A percentile compares a stretch with the other conserved stretches of the same genome.
Evolutionary conservation across 2,888 invertebrate species (phyloP).

Genomic region (Dynastes grantii): DNA sequence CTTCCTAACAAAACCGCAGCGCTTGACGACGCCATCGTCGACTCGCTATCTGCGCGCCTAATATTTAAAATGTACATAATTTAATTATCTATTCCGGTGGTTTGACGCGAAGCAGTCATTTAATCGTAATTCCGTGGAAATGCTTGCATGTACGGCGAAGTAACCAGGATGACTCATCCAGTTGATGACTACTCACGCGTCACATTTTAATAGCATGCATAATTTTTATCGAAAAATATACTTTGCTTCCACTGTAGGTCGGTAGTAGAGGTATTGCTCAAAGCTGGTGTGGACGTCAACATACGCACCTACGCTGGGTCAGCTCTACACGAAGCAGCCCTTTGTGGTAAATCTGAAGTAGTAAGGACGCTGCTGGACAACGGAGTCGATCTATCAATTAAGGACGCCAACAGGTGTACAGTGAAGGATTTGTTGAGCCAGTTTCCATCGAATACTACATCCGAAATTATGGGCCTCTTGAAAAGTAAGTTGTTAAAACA

Average conservation of each 20-base stretch:
- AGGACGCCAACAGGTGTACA: slow-evolving; percentile 86
- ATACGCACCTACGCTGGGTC: slow-evolving; percentile 89
- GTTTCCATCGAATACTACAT: slow-evolving; percentile 91
- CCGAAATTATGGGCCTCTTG: slow-evolving; percentile 89
- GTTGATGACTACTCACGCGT: slow-evolving; percentile 26
- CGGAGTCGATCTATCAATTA: slow-evolving; percentile 86
- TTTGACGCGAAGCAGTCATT: slow-evolving; percentile 29
- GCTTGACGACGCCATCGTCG: not conserved
- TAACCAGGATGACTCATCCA: slow-evolving; percentile 26
- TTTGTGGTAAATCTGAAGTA: slow-evolving; percentile 92
- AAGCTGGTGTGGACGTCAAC: slow-evolving; percentile 91
- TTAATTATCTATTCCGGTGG: slow-evolving; percentile 49
- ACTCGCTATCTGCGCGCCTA: not conserved
- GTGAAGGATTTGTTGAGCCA: slow-evolving; percentile 90
- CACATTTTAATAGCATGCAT: slow-evolving; percentile 27
- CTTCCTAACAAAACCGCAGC: slow-evolving; percentile 26
- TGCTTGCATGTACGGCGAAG: slow-evolving; percentile 31
- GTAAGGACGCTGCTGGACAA: slow-evolving; percentile 86
- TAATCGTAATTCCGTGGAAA: slow-evolving; percentile 45
- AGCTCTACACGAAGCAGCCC: slow-evolving; percentile 94
- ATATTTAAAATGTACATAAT: slow-evolving; percentile 43
- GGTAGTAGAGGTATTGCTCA: slow-evolving; percentile 87
- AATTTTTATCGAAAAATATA: slow-evolving; percentile 39
- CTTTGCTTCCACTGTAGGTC: slow-evolving; percentile 71
- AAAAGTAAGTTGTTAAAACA: slow-evolving; percentile 76